Base-by-base conservation (phyloP, 2,888 invertebrate genomes). In the Papilio protenor region DNA sequence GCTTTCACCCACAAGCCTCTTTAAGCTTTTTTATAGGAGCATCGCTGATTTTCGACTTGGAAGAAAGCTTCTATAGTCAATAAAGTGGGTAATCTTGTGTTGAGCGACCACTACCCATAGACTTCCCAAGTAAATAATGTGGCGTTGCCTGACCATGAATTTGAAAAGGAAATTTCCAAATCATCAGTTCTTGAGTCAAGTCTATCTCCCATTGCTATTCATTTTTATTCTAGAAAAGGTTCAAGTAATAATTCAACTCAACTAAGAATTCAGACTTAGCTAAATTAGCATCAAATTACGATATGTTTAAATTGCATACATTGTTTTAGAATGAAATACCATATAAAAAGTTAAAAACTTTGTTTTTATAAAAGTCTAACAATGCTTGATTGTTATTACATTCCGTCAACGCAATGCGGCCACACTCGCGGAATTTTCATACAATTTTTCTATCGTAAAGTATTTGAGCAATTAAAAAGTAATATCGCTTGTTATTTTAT, bases 351-450 rank as follows among this genome's bases (percentile, higher is more conserved):
- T 69, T 18, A 12, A 45, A 66, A n/a, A 45, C n/a, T 11, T 14
- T 27, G 2, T 18, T 11, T 66, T 18, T 69, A 40, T 69, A 69
- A 45, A 69, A 45, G 1, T n/a, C 66, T n/a, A 69, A 45, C 45
- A 69, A 69, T 69, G 66, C 45, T 45, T 66, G 66, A 69, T 45
- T 64, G 27, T 16, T 69, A 45, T 45, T 45, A 69, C 66, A 69
- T 69, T 21, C 45, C 66, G 21, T 66, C 66, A 45, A n/a, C 11
- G 45, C 40, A 66, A 69, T 69, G 66, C 66, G 45, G 66, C 21
- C 45, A 12, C 12, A 21, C 45, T 45, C 45, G 12, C 1, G 40
- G 64, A 18, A 66, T 66, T n/a, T 66, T 66, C 40, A n/a, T 66
- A 66, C 14, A 40, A 18, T 40, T n/a, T 66, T n/a, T 66, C 33